Percentiles rank a stretch among this genome's conserved stretches.
Evolutionary conservation across 1,140 invertebrate species (phyloP).

Genomic region (Melitaea cinxia): DNA sequence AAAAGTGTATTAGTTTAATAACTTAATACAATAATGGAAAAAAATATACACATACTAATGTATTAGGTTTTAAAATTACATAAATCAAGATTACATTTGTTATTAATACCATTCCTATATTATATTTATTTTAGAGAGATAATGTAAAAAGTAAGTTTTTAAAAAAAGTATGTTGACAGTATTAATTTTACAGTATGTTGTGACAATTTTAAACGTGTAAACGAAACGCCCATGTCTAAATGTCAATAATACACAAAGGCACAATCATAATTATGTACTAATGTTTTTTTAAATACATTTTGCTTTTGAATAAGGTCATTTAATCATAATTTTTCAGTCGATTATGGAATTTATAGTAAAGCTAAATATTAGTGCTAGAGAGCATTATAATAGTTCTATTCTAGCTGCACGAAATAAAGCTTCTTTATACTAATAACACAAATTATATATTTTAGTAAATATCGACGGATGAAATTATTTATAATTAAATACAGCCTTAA

Average conservation of each 20-base stretch:
- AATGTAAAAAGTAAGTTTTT: no score
- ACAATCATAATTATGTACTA: no score
- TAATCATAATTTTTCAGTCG: not conserved
- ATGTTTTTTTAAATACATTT: no score
- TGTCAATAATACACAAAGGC: no score
- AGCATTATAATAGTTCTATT: slow-evolving; percentile 24
- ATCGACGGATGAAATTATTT: slow-evolving; percentile 40
- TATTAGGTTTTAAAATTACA: not conserved
- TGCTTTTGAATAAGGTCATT: no score
- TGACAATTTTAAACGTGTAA: no score
- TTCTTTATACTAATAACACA: not conserved
- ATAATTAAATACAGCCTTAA: slow-evolving; percentile 29
- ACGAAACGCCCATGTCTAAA: no score
- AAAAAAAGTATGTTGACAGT: no score
- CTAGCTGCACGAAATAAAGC: not conserved
- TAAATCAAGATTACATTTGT: not conserved
- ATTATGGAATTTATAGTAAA: not conserved
- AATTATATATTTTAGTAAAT: slow-evolving; percentile 14
- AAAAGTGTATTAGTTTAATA: not conserved
- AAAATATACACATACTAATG: not conserved
- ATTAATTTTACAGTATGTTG: no score
- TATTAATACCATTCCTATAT: no score
- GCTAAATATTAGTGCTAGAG: slow-evolving; percentile 40
- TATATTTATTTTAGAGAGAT: no score
- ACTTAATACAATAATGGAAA: not conserved